Conservation (phyloP, 2,797 vertebrate genomes). For the Acipenser oxyrinchus region DNA sequence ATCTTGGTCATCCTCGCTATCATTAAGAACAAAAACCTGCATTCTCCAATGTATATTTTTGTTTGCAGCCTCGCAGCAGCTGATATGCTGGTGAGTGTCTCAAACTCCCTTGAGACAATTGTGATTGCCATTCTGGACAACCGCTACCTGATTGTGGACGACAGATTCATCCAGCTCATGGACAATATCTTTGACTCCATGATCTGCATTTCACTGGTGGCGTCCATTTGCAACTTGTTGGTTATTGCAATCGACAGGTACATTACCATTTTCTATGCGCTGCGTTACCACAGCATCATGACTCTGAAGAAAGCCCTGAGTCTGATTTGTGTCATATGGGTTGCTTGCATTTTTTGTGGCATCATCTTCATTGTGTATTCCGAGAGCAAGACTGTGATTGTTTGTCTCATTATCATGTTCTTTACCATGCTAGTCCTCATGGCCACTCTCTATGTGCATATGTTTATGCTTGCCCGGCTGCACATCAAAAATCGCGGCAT, state of each 20-base stretch:
- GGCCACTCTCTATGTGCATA: slow-evolving; percentile 76
- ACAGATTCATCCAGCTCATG: slow-evolving; percentile 67
- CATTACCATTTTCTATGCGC: slow-evolving; percentile 75
- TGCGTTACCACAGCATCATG: slow-evolving; percentile 79
- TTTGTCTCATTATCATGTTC: slow-evolving; percentile 76
- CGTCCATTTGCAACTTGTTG: slow-evolving; percentile 79
- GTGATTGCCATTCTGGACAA: slow-evolving; percentile 63
- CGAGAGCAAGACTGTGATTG: slow-evolving; percentile 73
- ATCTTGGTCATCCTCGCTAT: slow-evolving; percentile 73
- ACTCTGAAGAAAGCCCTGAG: slow-evolving; percentile 59
- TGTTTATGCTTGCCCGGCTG: slow-evolving; percentile 74
- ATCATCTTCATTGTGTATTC: slow-evolving; percentile 78
- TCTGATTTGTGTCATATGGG: slow-evolving; percentile 63
- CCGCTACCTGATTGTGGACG: slow-evolving; percentile 53
- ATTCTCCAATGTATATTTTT: slow-evolving; percentile 80
- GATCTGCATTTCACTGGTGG: slow-evolving; percentile 79
- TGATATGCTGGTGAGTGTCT: slow-evolving; percentile 75
- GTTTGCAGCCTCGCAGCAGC: slow-evolving; percentile 75
- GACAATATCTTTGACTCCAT: slow-evolving; percentile 78
- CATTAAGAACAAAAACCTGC: slow-evolving; percentile 68
- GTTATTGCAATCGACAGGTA: slow-evolving; percentile 77
- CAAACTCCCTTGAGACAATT: slow-evolving; percentile 73
- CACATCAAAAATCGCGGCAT: slow-evolving; percentile 66
- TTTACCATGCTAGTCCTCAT: slow-evolving; percentile 76
- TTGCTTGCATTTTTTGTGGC: slow-evolving; percentile 68